Evolutionary conservation across 2,113 vertebrate genomes (phyloP).

Genomic region (Natator depressus): DNA sequence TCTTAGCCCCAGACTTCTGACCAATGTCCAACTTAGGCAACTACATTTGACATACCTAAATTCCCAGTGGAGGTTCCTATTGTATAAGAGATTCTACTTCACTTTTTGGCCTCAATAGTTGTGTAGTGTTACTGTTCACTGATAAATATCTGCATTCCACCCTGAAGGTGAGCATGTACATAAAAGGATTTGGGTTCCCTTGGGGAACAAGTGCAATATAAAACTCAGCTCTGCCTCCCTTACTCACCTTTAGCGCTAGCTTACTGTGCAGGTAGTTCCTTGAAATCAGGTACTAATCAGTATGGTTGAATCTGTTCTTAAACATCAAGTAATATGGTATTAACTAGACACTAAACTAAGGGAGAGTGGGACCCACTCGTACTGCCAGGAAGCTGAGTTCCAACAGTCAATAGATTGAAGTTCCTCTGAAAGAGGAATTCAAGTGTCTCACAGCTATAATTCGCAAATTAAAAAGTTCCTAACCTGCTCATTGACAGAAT

Average conservation of each 20-base stretch:
- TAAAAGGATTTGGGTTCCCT: background rate
- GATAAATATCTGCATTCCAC: background rate
- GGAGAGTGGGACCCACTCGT: background rate
- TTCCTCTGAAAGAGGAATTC: background rate
- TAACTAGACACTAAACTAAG: background rate
- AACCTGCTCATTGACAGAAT: background rate
- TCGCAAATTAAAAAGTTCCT: background rate
- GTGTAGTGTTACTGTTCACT: background rate
- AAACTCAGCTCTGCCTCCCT: background rate
- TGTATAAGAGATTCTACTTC: background rate
- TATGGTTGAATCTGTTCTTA: background rate
- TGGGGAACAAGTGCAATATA: background rate
- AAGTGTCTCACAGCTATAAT: background rate
- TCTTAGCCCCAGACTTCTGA: conserved; percentile 23
- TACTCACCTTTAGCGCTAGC: background rate
- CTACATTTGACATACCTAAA: conserved; percentile 21
- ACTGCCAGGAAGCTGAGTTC: background rate
- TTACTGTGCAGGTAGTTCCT: background rate
- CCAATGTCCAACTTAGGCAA: background rate
- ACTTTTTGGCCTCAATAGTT: background rate
- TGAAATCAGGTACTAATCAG: background rate
- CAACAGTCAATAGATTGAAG: background rate
- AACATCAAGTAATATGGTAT: background rate
- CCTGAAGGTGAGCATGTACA: background rate
- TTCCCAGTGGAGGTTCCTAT: background rate